phyloP scores from a whole-genome alignment of 2,113 vertebrate genomes.

The Pandion haliaetus region DNA sequence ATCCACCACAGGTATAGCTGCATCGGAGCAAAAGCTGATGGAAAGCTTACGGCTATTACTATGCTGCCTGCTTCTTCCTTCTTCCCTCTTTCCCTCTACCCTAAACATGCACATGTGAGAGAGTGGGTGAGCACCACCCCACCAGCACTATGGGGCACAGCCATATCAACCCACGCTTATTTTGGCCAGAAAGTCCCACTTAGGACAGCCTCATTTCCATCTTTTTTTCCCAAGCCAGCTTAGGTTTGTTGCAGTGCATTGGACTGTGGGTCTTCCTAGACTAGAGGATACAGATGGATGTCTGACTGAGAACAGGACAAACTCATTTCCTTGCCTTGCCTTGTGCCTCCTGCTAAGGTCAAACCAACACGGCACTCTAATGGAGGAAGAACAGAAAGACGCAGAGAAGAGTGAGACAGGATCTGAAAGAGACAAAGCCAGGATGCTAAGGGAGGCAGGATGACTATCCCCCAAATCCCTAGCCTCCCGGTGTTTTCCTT shows the following conservation, averaged over 20 bases:
- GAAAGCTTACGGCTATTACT: not conserved
- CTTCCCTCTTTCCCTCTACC: not conserved
- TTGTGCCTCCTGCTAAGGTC: not conserved
- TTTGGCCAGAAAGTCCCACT: not conserved
- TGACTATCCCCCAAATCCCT: not conserved
- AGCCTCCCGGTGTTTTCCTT: not conserved
- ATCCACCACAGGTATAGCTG: not conserved
- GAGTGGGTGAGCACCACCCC: not conserved
- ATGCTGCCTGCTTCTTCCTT: not conserved
- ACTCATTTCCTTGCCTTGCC: not conserved
- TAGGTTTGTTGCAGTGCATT: not conserved
- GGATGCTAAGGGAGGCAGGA: not conserved
- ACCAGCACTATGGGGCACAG: not conserved
- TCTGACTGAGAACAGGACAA: not conserved
- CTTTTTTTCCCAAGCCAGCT: not conserved
- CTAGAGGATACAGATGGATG: not conserved
- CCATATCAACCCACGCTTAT: not conserved
- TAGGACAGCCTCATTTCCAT: not conserved
- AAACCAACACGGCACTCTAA: not conserved
- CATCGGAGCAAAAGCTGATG: not conserved
- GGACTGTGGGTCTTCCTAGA: not conserved
- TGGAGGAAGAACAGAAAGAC: not conserved
- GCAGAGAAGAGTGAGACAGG: not conserved
- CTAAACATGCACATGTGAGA: accelerated
- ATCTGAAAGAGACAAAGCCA: not conserved